These are phyloP conservation scores for Dipodomys stephensi DNA, from an alignment of 2,113 vertebrate genomes.

Conservation along the genomic window DNA sequence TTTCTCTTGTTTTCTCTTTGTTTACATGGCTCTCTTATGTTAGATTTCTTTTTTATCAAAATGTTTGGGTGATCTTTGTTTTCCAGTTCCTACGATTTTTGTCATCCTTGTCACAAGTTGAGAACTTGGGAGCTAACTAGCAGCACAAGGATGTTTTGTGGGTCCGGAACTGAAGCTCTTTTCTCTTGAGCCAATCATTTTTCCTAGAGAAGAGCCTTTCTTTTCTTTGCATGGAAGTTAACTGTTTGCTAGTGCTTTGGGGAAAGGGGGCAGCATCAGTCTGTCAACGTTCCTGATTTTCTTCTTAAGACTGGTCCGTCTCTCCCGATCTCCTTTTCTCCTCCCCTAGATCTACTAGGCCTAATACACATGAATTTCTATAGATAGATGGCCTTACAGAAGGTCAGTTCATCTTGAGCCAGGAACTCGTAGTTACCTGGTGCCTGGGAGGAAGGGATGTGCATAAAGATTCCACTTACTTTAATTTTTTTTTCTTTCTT, in stretches of 20 bases:
- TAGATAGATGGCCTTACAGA: not conserved
- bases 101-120: no score
- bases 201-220: not conserved
- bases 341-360: no score
- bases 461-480: not conserved
- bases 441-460: not conserved
- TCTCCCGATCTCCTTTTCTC: fast-evolving
- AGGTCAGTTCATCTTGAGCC: not conserved
- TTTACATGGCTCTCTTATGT: not conserved
- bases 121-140: no score
- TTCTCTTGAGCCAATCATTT: not conserved
- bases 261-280: not conserved
- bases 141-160: not conserved
- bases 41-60: not conserved
- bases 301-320: not conserved
- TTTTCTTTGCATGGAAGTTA: not conserved
- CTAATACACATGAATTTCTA: not conserved
- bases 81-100: no score
- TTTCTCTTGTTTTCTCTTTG: not conserved
- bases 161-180: not conserved
- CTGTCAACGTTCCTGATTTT: not conserved
- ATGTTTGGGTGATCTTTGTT: not conserved
- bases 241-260: not conserved
- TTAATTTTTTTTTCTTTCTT: not conserved
- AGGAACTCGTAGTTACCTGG: not conserved